Conservation (phyloP, 2,888 invertebrate genomes). For the Amiota minor region DNA sequence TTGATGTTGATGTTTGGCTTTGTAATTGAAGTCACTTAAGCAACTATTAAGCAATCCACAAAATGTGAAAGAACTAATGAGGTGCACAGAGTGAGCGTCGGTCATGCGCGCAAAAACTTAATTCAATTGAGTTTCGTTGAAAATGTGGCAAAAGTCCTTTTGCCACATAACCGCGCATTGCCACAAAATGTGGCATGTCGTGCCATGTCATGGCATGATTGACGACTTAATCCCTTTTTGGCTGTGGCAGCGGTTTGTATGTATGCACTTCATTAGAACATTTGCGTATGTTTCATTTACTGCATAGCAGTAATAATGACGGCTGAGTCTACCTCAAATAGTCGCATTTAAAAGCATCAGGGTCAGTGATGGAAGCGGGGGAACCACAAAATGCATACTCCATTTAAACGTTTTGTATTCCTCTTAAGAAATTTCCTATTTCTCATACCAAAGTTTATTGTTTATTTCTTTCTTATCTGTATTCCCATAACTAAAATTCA, state of each 20-base stretch:
- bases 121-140: conserved; percentile 11
- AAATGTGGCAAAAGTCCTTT: neutral
- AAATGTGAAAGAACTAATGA: conserved; percentile 7
- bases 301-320: neutral
- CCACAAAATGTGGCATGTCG: neutral
- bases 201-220: neutral
- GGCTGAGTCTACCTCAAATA: too few relatives aligned
- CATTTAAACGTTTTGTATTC: too few relatives aligned
- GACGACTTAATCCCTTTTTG: conserved; percentile 7
- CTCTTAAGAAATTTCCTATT: too few relatives aligned
- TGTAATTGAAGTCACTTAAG: conserved; percentile 29
- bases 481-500: too few relatives aligned
- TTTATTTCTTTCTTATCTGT: too few relatives aligned
- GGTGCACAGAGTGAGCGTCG: neutral
- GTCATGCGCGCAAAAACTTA: conserved; percentile 4
- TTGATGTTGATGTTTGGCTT: conserved; percentile 13
- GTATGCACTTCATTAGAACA: conserved; percentile 3
- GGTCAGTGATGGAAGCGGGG: too few relatives aligned
- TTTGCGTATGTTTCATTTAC: conserved; percentile 25
- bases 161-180: neutral
- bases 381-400: too few relatives aligned
- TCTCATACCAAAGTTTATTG: too few relatives aligned
- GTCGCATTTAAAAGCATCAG: too few relatives aligned
- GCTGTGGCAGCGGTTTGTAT: neutral
- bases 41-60: conserved; percentile 5